A percentile compares a stretch with the other conserved stretches of the same genome.
Evolutionary conservation across 2,113 vertebrate genomes (phyloP).

Genomic region (Heterochromis multidens): DNA sequence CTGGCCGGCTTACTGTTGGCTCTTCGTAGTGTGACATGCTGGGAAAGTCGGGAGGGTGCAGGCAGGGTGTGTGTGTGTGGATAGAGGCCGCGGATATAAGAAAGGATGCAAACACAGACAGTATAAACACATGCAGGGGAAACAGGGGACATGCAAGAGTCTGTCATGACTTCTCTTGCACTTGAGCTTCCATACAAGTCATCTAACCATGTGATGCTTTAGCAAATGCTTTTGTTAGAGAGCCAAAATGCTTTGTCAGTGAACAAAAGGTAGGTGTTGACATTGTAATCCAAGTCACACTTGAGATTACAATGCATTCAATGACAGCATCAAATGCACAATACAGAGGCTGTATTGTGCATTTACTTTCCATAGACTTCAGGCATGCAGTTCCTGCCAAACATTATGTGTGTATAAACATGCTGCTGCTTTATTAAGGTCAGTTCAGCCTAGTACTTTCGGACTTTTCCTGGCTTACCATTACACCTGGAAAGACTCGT

Average conservation of each 20-base stretch:
- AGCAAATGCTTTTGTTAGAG: not conserved
- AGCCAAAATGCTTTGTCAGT: not conserved
- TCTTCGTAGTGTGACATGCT: slow-evolving; percentile 82
- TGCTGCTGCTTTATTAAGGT: slow-evolving; percentile 10
- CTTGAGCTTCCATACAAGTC: too few species aligned
- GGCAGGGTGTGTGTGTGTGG: slow-evolving; percentile 35
- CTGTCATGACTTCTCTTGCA: not conserved
- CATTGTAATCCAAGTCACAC: slow-evolving; percentile 20
- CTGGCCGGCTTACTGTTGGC: slow-evolving; percentile 76
- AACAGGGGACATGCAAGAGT: slow-evolving; percentile 2
- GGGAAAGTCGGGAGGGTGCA: slow-evolving; percentile 61
- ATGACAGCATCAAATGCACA: not conserved
- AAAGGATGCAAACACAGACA: slow-evolving; percentile 57
- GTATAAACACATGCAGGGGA: slow-evolving; percentile 45
- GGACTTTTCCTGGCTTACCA: not conserved
- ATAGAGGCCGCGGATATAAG: slow-evolving; percentile 6
- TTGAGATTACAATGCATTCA: slow-evolving; percentile 18
- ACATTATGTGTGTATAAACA: slow-evolving; percentile 22
- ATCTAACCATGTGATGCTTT: not conserved
- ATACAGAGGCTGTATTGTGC: not conserved
- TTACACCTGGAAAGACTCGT: not conserved
- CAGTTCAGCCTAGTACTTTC: not conserved
- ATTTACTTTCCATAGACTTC: not conserved
- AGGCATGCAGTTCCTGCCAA: slow-evolving; percentile 1
- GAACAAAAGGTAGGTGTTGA: not conserved